Evolutionary conservation across 1,140 invertebrate species (phyloP), one percentile per base, ranked within the genome.

Genomic region (Drusus annulatus): DNA sequence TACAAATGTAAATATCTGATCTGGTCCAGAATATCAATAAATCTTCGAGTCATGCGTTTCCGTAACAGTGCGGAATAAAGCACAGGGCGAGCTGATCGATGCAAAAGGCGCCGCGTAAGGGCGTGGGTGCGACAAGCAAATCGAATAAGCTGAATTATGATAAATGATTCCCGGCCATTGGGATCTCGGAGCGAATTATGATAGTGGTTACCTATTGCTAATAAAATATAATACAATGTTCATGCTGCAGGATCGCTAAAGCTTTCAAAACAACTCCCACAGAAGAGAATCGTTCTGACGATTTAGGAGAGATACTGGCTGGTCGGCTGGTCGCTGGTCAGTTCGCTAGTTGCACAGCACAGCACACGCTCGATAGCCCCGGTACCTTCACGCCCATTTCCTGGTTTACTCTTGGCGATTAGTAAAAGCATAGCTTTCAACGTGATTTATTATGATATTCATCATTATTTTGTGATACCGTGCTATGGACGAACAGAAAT

Each of bases 201-300:
- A 51, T 17, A 71, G 25, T 19, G 62, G n/a, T 65, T 31, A 65
- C 5, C 21, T 28, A 45, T 65, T 60, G n/a, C 31, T 58, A 8
- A 60, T 68, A 68, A 25, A 71, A 52, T 52, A 52, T 71, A 71
- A 52, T 52, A 69, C 65, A 51, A 23, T 52, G 51, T 71, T 71
- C 45, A 52, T 28, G 45, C 23, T 71, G 50, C 10, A 52, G 52
- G 50, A 51, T 71, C 36, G 51, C 45, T 16, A 52, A 71, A 69
- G 45, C 36, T 50, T 52, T 71, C 45, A 50, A 71, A 68, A 71
- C 50, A 52, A 71, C 68, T 71, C 68, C 68, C 68, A 71, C 68
- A 6, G 68, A 21, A 51, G 45, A 51, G 25, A 21, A 71, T 71
- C 36, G 45, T 50, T 54, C 45, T 51, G 19, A 51, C 68, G 68